Conservation (phyloP, 2,888 invertebrate genomes). For the Tetramorium bicarinatum region DNA sequence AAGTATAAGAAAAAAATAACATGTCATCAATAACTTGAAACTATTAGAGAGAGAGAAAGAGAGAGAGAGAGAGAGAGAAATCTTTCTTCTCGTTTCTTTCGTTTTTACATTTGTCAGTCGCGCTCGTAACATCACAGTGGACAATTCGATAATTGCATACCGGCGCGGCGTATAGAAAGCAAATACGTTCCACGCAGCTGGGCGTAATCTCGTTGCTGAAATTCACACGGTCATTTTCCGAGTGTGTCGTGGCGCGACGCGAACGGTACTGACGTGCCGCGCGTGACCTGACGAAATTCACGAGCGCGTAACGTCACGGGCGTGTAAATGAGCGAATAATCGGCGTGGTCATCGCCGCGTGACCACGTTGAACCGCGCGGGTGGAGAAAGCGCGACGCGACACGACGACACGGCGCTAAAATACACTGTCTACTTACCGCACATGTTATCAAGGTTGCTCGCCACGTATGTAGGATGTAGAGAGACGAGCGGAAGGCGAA, state of each 20-base stretch:
- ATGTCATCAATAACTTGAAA: no score
- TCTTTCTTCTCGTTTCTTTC: not conserved
- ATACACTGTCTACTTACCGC: slow-evolving; percentile 67
- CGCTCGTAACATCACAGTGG: no score
- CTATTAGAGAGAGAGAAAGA: no score
- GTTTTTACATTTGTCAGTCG: not conserved
- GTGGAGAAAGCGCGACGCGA: slow-evolving; percentile 10
- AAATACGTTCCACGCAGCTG: not conserved
- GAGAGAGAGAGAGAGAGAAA: no score
- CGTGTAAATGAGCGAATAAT: not conserved
- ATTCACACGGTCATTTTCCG: not conserved
- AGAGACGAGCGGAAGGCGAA: not conserved
- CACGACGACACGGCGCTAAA: not conserved
- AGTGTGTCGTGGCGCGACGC: no score
- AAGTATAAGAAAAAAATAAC: not conserved
- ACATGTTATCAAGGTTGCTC: slow-evolving; percentile 64
- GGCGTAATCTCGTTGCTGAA: slow-evolving; percentile 2
- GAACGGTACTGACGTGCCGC: not conserved
- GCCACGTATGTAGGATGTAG: slow-evolving; percentile 63
- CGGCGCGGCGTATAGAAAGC: not conserved
- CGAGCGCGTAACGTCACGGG: not conserved
- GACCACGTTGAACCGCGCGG: not conserved
- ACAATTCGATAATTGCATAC: not conserved
- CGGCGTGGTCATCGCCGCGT: not conserved
- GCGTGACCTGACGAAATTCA: not conserved